phyloP scores from a whole-genome alignment of 1,140 invertebrate species.

The Anoplolepis gracilipes region DNA sequence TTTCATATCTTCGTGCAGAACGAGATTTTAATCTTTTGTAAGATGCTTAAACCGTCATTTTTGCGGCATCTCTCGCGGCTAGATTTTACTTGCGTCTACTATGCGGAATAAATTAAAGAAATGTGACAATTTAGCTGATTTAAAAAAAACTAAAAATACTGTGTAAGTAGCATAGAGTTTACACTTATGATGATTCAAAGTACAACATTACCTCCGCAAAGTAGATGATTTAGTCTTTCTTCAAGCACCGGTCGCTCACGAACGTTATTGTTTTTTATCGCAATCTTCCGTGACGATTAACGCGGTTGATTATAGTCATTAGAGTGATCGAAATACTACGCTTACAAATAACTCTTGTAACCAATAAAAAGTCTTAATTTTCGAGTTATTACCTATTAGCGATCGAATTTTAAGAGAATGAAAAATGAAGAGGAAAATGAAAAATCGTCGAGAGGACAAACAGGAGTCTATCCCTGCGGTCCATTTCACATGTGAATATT shows the following conservation, averaged over 20 bases:
- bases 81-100: constrained; percentile 18
- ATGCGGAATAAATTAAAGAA: constrained; percentile 15
- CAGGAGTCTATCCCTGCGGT: constrained; percentile 20
- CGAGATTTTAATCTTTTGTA: constrained; percentile 52
- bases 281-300: constrained; percentile 57
- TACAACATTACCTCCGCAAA: constrained; percentile 47
- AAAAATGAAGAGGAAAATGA: constrained; percentile 33
- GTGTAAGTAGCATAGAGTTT: constrained; percentile 13
- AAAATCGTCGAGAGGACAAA: constrained; percentile 22
- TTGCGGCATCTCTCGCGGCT: constrained; percentile 8
- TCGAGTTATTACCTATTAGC: constrained; percentile 63
- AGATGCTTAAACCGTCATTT: constrained; percentile 47
- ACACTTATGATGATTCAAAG: constrained; percentile 38
- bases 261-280: constrained; percentile 49
- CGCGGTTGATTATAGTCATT: constrained; percentile 68
- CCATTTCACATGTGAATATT: constrained; percentile 63
- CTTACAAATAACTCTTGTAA: constrained; percentile 75
- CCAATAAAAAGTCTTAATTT: constrained; percentile 58
- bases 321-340: constrained; percentile 81
- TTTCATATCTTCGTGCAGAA: constrained; percentile 62
- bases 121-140: constrained; percentile 15
- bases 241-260: constrained; percentile 24
- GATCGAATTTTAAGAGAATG: constrained; percentile 13
- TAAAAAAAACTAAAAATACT: background rate
- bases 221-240: constrained; percentile 43